These are phyloP conservation scores for Limnodromus scolopaceus DNA, from an alignment of 2,797 vertebrate genomes.

Conservation along the genomic window DNA sequence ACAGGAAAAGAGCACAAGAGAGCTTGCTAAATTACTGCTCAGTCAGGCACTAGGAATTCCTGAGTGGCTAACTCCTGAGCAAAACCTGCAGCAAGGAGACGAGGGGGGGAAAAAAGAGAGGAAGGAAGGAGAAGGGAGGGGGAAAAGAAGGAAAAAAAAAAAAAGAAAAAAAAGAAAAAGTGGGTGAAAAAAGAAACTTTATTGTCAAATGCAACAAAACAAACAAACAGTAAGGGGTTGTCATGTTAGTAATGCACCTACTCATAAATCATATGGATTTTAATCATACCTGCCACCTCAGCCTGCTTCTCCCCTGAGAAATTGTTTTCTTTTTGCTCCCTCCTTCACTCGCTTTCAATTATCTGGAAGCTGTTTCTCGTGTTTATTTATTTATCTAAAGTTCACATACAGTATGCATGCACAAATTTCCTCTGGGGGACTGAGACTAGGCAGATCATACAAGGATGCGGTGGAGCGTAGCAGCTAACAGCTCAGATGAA, in stretches of 20 bases:
- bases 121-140: background rate
- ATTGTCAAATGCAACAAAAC: slow-evolving; percentile 74
- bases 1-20: slow-evolving; percentile 85
- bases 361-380: slow-evolving; percentile 88
- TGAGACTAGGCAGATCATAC: slow-evolving; percentile 79
- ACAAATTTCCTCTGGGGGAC: slow-evolving; percentile 86
- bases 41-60: slow-evolving; percentile 84
- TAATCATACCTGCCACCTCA: slow-evolving; percentile 92
- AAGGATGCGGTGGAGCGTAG: slow-evolving; percentile 77
- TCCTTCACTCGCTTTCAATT: slow-evolving; percentile 91
- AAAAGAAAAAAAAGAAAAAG: background rate
- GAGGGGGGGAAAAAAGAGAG: background rate
- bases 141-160: background rate
- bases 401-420: slow-evolving; percentile 89
- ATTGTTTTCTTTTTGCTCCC: slow-evolving; percentile 82
- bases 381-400: slow-evolving; percentile 96
- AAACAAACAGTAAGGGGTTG: slow-evolving; percentile 79
- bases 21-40: slow-evolving; percentile 86
- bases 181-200: slow-evolving; percentile 74
- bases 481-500: slow-evolving; percentile 86
- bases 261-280: slow-evolving; percentile 94
- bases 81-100: slow-evolving; percentile 72
- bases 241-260: slow-evolving; percentile 85
- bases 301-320: slow-evolving; percentile 81
- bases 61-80: slow-evolving; percentile 79